Evolutionary conservation across 2,888 invertebrate species (phyloP), one percentile per base, ranked within the genome.

Genomic region (Meganola albula): DNA sequence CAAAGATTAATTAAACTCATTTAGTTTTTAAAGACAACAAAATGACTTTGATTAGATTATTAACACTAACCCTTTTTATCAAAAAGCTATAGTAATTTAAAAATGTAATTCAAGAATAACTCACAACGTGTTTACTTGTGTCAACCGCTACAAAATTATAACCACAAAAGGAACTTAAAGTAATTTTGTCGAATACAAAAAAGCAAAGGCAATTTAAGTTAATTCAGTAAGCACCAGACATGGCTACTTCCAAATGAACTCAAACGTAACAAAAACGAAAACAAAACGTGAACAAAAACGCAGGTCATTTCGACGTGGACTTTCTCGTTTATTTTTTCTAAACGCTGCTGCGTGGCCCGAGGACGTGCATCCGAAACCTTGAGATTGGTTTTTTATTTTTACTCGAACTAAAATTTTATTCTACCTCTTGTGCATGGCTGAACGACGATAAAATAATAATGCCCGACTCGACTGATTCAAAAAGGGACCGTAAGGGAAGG

Each of bases 171-270:
- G 53, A 74, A 62, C 53, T 69, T 60, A 63, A 68, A 68, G 58
- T 52, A 60, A 68, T 72, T 64, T 66, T 62, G 53, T 66, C 44
- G 46, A 63, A 64, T 24, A 55, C 54, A 74, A 75, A 74, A 74
- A 79, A 77, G 53, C 53, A 51, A 72, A 71, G 67, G 72, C 74
- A 82, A 80, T 83, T 82, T 77, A 72, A 82, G 79, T 78, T 82
- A 82, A 85, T 84, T 80, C 78, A 74, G 84, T 84, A 78, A 82
- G 78, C 78, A 80, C 69, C 73, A 71, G 78, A 75, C 80, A 71
- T 75, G 74, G 84, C 82, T 80, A 79, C 85, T 83, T 79, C 80
- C 69, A 85, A 85, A 84, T 85, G 84, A 85, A 83, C 82, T 80
- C 82, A 77, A 83, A 80, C 70, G 76, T 74, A 76, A 84, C 79